A percentile compares a stretch with the other conserved stretches of the same genome.
These are phyloP conservation scores for Xenopus tropicalis DNA, from an alignment of 2,113 vertebrate genomes.

Conservation along the genomic window UCB_Xtro_10.0 CM004448.2:100678501-100679000, in stretches of 20 bases:
- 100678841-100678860: not conserved
- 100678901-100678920: no score
- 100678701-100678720: constrained; percentile 5
- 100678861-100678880: no score
- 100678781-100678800: constrained; percentile 6
- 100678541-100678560: no score
- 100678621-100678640: not conserved
- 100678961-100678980: no score
- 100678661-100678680: not conserved
- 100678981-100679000: no score
- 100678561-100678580: no score
- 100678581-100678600: no score
- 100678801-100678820: not conserved
- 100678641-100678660: constrained; percentile 1
- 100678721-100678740: constrained; percentile 2
- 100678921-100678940: no score
- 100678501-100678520: no score
- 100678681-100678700: not conserved
- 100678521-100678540: no score
- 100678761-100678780: constrained; percentile 3
- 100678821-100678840: not conserved
- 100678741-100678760: constrained; percentile 7
- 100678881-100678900: no score
- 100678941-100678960: no score
- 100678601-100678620: not conserved